Evolutionary conservation across 2,113 vertebrate species (phyloP).

Genomic region (Deroptyus accipitrinus): DNA sequence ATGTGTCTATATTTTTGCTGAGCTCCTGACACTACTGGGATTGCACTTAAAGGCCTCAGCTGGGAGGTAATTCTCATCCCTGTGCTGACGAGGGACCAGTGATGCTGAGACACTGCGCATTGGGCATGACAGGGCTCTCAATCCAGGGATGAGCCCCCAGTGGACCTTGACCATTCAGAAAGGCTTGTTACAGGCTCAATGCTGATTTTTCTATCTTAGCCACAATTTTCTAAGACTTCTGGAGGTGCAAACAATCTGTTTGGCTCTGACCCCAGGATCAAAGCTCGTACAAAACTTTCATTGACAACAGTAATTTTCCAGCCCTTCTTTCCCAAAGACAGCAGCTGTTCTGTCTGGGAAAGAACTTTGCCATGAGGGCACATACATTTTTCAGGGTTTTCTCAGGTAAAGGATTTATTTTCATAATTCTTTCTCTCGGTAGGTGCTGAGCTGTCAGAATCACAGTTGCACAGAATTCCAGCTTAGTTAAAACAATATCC

Average conservation of each 20-base stretch:
- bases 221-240: neutral
- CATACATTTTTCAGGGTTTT: slow-evolving; percentile 9
- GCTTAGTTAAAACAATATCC: slow-evolving; percentile 64
- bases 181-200: neutral
- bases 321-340: neutral
- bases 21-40: neutral
- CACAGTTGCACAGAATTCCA: slow-evolving; percentile 3
- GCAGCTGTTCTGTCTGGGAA: neutral
- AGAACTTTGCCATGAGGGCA: neutral
- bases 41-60: neutral
- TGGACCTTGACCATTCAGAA: neutral
- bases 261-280: neutral
- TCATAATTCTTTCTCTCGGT: neutral
- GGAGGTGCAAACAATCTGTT: neutral
- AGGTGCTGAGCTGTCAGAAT: slow-evolving; percentile 50
- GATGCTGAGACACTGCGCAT: accelerated
- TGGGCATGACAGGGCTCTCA: neutral
- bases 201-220: neutral
- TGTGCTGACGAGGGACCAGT: neutral
- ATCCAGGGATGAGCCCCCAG: neutral
- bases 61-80: neutral
- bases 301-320: slow-evolving; percentile 13
- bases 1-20: neutral
- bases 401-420: slow-evolving; percentile 52
- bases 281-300: neutral